These are phyloP conservation scores for Vireo altiloquus DNA, from an alignment of 2,113 vertebrate species.

Conservation along the genomic window DNA sequence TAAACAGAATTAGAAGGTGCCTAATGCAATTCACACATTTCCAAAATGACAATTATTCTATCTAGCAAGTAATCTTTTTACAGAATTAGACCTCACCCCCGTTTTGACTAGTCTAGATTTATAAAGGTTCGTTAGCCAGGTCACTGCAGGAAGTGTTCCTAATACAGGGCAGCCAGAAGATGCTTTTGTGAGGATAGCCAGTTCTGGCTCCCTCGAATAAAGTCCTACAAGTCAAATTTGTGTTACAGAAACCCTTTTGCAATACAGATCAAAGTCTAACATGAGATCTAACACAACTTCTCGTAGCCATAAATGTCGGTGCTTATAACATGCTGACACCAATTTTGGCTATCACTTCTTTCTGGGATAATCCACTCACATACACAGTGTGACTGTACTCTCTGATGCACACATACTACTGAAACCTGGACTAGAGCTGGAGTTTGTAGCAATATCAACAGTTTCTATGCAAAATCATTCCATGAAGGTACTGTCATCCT, in stretches of 20 bases:
- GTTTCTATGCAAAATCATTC: not conserved
- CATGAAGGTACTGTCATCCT: not conserved
- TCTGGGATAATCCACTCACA: not conserved
- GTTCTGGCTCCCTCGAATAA: not conserved
- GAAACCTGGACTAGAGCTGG: not conserved
- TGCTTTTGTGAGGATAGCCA: not conserved
- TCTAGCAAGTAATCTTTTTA: not conserved
- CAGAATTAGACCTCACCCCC: not conserved
- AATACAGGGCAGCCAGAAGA: not conserved
- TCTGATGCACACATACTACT: not conserved
- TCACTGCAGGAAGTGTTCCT: not conserved
- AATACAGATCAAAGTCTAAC: not conserved
- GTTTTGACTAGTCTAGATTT: not conserved
- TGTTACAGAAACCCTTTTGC: not conserved
- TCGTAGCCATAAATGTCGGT: rapidly evolving
- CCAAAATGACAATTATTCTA: not conserved
- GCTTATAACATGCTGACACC: not conserved
- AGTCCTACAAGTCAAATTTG: not conserved
- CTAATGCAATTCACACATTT: not conserved
- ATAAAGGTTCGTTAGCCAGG: not conserved
- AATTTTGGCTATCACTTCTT: not conserved
- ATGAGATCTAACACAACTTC: not conserved
- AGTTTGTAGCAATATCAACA: not conserved
- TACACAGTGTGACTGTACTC: rapidly evolving
- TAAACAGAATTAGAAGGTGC: not conserved